Percentiles rank a stretch among this genome's conserved stretches.
Evolutionary conservation across 2,113 vertebrate genomes (phyloP).

Genomic region (Turdus rufiventris): DNA sequence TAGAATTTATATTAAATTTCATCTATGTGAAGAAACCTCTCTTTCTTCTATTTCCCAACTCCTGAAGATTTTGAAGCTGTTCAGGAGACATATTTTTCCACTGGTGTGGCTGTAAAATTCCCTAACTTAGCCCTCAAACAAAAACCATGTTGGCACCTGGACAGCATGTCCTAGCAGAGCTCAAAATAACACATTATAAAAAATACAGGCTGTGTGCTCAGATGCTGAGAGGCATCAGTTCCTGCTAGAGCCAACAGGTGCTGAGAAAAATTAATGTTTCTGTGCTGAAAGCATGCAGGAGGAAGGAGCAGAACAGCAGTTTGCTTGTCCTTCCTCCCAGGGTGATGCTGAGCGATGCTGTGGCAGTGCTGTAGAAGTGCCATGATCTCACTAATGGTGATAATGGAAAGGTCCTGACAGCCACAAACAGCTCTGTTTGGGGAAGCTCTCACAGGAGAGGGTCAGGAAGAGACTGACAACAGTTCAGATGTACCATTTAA

Average conservation of each 20-base stretch:
- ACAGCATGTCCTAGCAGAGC: background rate
- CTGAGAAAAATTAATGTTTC: background rate
- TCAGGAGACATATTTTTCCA: background rate
- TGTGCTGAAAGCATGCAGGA: background rate
- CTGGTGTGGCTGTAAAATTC: background rate
- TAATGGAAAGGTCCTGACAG: slow-evolving; percentile 12
- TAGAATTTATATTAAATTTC: background rate
- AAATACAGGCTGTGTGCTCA: background rate
- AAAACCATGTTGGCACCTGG: background rate
- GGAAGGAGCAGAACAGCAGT: accelerated
- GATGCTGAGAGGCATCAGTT: background rate
- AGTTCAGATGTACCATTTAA: slow-evolving; percentile 3
- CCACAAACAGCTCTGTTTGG: slow-evolving; percentile 2
- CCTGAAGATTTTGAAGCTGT: background rate
- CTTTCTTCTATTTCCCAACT: background rate
- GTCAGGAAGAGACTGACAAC: background rate
- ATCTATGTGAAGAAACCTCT: background rate
- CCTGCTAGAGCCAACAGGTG: background rate
- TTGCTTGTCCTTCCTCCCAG: background rate
- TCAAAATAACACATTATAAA: background rate
- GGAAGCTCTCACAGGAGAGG: background rate
- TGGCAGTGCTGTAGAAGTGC: background rate
- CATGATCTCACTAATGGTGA: background rate
- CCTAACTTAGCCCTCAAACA: background rate
- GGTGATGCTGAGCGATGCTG: background rate